Percentiles rank a stretch among this genome's conserved stretches.
These are phyloP conservation scores for Sphaerophoria taeniata DNA, from an alignment of 2,888 invertebrate genomes.

Conservation along the genomic window DNA sequence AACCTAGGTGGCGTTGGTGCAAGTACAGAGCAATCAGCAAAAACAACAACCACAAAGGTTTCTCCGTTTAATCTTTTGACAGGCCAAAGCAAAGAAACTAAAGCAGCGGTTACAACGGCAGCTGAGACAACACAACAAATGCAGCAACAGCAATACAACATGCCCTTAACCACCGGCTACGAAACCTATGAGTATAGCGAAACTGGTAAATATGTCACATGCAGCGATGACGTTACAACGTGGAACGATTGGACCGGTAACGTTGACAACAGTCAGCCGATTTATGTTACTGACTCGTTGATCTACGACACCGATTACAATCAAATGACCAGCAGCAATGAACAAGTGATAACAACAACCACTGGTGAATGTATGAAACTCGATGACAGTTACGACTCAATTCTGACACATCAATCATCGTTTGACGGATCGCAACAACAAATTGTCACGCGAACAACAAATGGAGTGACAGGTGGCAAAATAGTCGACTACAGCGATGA, in stretches of 20 bases:
- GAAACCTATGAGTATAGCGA: constrained; percentile 46
- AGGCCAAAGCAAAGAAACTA: constrained; percentile 28
- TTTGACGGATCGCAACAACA: constrained; percentile 31
- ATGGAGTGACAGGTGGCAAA: constrained; percentile 60
- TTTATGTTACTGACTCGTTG: constrained; percentile 57
- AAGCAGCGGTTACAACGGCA: constrained; percentile 15
- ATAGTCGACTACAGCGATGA: constrained; percentile 76
- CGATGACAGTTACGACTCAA: constrained; percentile 54
- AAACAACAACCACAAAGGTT: constrained; percentile 35
- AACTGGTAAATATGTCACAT: constrained; percentile 47
- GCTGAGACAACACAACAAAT: constrained; percentile 19
- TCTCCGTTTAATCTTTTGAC: constrained; percentile 28
- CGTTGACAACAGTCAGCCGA: constrained; percentile 45
- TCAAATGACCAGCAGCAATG: constrained; percentile 39
- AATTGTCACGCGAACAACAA: constrained; percentile 35
- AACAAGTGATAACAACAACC: constrained; percentile 4
- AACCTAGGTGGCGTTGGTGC: constrained; percentile 77
- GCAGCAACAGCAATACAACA: constrained; percentile 27
- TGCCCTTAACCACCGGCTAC: constrained; percentile 15
- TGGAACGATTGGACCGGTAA: constrained; percentile 58
- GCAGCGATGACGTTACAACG: constrained; percentile 46
- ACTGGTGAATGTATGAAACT: constrained; percentile 44
- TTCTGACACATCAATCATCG: constrained; percentile 47
- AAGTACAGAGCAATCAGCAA: constrained; percentile 52
- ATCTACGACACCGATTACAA: constrained; percentile 51